Conservation (phyloP, 1,140 invertebrate species). For the Zaprionus inermis region DNA sequence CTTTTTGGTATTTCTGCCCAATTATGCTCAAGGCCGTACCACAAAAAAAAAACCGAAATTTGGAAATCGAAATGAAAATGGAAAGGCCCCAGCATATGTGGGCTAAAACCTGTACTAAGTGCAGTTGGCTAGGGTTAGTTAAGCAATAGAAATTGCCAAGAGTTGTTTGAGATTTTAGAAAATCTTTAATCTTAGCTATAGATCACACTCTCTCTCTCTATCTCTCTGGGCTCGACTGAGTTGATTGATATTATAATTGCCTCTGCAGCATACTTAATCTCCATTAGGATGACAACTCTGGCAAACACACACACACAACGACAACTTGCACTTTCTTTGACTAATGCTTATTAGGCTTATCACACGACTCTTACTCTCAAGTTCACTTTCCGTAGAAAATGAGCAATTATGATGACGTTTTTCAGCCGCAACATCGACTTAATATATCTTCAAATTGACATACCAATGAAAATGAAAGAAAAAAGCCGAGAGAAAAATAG, state of each 20-base stretch:
- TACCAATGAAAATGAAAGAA: conserved; percentile 28
- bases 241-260: conserved; percentile 11
- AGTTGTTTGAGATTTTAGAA: neutral
- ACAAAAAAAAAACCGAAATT: too few relatives aligned
- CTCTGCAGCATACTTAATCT: conserved; percentile 22
- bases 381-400: conserved; percentile 49
- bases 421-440: conserved; percentile 36
- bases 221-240: neutral
- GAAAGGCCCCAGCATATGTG: conserved; percentile 19
- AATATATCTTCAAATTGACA: conserved; percentile 42
- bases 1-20: conserved; percentile 14
- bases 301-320: neutral
- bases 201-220: neutral
- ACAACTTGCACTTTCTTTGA: conserved; percentile 51
- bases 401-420: conserved; percentile 51
- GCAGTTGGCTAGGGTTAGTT: conserved; percentile 9
- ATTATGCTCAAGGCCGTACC: conserved; percentile 75
- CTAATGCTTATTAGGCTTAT: conserved; percentile 39
- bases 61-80: conserved; percentile 41
- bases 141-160: neutral
- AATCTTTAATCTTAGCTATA: neutral
- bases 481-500: neutral
- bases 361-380: conserved; percentile 51
- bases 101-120: conserved; percentile 16
- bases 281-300: conserved; percentile 14